Percentiles rank a stretch among this genome's conserved stretches.
Evolutionary conservation across 2,797 vertebrate species (phyloP).

Genomic region (Cirrhinus mrigala): DNA sequence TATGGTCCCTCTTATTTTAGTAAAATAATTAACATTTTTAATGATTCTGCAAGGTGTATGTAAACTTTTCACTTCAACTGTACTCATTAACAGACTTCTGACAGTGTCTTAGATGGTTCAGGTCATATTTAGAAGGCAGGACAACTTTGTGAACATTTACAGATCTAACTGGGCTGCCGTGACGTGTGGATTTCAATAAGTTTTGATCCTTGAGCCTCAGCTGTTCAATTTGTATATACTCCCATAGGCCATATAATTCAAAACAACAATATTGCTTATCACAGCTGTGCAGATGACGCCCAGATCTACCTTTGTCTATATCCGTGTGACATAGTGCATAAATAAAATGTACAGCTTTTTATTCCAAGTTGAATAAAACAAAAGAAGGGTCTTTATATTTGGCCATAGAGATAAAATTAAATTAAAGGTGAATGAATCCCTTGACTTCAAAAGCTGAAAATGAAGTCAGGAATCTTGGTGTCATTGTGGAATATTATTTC

Average conservation of each 20-base stretch:
- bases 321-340: not conserved
- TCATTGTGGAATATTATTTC: not conserved
- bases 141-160: not conserved
- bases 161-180: not conserved
- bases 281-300: not conserved
- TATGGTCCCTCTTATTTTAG: too few species aligned
- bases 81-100: not conserved
- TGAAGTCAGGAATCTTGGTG: not conserved
- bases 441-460: not conserved
- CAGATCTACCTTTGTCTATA: not conserved
- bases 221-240: not conserved
- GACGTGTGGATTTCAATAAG: not conserved
- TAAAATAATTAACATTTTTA: too few species aligned
- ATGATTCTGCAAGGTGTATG: too few species aligned
- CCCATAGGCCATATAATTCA: not conserved
- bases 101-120: not conserved
- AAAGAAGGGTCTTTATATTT: not conserved
- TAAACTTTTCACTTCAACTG: too few species aligned
- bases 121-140: not conserved
- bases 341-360: not conserved
- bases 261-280: not conserved
- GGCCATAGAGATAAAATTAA: not conserved
- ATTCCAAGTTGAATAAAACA: not conserved
- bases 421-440: not conserved
- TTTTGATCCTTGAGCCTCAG: not conserved